phyloP scores from a whole-genome alignment of 2,797 vertebrate species.

The Pantherophis alleghaniensis region DNA sequence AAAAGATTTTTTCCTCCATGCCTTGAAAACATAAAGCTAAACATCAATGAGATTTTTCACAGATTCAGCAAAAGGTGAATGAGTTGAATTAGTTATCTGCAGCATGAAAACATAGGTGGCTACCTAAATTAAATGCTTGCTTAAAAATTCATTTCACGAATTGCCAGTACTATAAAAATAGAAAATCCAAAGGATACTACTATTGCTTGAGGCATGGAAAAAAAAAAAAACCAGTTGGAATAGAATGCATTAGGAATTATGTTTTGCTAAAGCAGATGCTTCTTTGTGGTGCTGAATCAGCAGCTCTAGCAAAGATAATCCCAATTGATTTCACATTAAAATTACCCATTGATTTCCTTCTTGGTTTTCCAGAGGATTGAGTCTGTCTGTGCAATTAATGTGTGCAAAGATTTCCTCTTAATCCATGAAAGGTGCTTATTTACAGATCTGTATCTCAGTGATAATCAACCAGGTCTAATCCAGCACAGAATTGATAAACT shows the following conservation, averaged over 20 bases:
- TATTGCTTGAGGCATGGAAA: neutral
- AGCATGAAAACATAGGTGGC: neutral
- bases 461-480: conserved; percentile 45
- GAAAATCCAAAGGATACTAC: neutral
- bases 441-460: conserved; percentile 33
- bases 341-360: conserved; percentile 52
- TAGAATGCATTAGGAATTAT: neutral
- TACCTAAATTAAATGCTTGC: neutral
- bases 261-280: conserved; percentile 26
- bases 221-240: neutral
- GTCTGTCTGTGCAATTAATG: conserved; percentile 53
- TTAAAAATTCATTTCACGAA: conserved; percentile 6
- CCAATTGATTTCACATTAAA: conserved; percentile 58
- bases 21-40: neutral
- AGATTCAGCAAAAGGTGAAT: neutral
- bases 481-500: conserved; percentile 36
- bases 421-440: conserved; percentile 50
- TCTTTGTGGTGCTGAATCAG: conserved; percentile 20
- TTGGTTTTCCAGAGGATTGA: conserved; percentile 52
- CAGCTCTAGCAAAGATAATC: conserved; percentile 41
- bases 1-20: neutral
- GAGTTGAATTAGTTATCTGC: neutral
- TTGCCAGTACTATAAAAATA: neutral
- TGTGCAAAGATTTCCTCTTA: conserved; percentile 52
- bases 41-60: neutral